A percentile compares a stretch with the other conserved stretches of the same genome.
Evolutionary conservation across 2,888 invertebrate species (phyloP).

Genomic region (Callyntrura sp.): DNA sequence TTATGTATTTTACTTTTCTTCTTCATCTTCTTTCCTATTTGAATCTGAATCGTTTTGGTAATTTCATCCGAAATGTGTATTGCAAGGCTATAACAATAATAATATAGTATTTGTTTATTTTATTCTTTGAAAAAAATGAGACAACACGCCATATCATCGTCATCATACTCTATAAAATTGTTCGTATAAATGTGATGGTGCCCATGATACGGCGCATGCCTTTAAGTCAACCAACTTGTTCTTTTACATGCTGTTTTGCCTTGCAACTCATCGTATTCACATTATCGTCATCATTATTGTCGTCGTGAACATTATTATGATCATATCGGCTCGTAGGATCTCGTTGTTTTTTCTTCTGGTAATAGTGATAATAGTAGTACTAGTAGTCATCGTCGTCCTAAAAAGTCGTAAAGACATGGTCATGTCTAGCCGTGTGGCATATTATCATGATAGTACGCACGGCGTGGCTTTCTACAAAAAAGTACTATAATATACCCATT

Average conservation of each 20-base stretch:
- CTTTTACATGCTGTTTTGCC: slow-evolving; percentile 61
- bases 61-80: slow-evolving; percentile 51
- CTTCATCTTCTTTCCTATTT: not conserved
- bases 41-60: slow-evolving; percentile 27
- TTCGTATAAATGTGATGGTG: slow-evolving; percentile 26
- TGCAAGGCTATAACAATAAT: slow-evolving; percentile 54
- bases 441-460: not conserved
- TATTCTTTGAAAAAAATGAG: slow-evolving; percentile 37
- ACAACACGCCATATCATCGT: slow-evolving; percentile 3
- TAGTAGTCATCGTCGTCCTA: slow-evolving; percentile 1
- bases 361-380: not conserved
- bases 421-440: slow-evolving; percentile 55
- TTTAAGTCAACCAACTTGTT: slow-evolving; percentile 75
- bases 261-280: slow-evolving; percentile 34
- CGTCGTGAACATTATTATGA: slow-evolving; percentile 50
- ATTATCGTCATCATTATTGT: slow-evolving; percentile 35
- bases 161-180: not conserved
- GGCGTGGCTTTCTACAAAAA: slow-evolving; percentile 34
- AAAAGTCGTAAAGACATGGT: slow-evolving; percentile 68
- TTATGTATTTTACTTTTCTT: slow-evolving; percentile 1
- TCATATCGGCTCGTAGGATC: slow-evolving; percentile 37
- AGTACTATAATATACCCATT: slow-evolving; percentile 62
- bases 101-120: slow-evolving; percentile 22
- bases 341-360: slow-evolving; percentile 13
- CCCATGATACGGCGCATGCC: slow-evolving; percentile 58